A percentile compares a stretch with the other conserved stretches of the same genome.
These are phyloP conservation scores for Lophura nycthemera DNA, from an alignment of 2,113 vertebrate species.

Conservation along the genomic window DNA sequence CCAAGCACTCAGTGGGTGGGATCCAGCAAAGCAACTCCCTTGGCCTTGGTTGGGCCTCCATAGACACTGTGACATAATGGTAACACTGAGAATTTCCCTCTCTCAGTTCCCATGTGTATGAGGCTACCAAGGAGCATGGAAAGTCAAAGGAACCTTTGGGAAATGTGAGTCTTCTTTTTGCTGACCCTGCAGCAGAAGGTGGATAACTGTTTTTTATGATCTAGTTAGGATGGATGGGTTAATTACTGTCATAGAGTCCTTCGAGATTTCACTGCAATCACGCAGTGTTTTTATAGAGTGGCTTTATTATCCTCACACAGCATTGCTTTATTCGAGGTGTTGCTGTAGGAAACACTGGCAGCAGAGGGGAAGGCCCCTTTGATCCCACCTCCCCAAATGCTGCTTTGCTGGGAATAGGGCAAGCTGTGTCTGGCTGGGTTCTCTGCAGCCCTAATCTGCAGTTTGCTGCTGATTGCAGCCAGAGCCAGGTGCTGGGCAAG, in stretches of 20 bases:
- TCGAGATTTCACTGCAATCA: neutral
- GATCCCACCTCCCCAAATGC: neutral
- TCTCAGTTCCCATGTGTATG: neutral
- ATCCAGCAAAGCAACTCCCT: constrained; percentile 44
- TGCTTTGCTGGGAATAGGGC: neutral
- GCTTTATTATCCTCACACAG: neutral
- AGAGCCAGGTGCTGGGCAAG: neutral
- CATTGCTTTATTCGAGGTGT: neutral
- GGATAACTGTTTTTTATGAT: neutral
- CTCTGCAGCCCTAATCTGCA: neutral
- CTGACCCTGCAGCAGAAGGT: neutral
- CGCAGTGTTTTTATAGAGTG: neutral
- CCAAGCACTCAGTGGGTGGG: neutral
- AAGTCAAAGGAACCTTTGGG: neutral
- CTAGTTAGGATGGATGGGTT: accelerated
- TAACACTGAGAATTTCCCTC: neutral
- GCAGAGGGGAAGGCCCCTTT: neutral
- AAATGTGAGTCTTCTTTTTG: neutral
- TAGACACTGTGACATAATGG: neutral
- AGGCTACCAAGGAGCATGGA: neutral
- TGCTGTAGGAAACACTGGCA: neutral
- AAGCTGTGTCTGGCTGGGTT: accelerated
- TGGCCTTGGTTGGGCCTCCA: neutral
- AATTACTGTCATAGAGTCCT: neutral
- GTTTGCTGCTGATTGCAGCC: neutral